Evolutionary conservation across 1,140 invertebrate genomes (phyloP).

Genomic region (Sitobion miscanthi): DNA sequence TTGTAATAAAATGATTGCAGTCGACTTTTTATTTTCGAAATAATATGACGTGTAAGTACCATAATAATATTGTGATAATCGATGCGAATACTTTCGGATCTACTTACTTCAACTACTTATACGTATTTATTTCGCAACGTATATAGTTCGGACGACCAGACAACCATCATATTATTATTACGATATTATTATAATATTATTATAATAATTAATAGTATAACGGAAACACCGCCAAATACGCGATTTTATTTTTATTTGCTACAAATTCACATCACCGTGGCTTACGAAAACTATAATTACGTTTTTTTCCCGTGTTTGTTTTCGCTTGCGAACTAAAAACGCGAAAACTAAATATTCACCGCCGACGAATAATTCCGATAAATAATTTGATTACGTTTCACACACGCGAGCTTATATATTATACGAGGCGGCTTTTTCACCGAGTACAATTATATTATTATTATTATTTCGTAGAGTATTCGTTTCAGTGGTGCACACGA

Average conservation of each 20-base stretch:
- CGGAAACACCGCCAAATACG: neutral
- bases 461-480: neutral
- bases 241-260: too few species aligned
- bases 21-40: neutral
- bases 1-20: neutral
- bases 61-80: too few species aligned
- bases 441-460: neutral
- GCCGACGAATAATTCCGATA: neutral
- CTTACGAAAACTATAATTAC: neutral
- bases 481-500: neutral
- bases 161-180: neutral
- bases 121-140: too few species aligned
- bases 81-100: too few species aligned
- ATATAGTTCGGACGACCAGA: neutral
- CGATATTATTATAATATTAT: neutral
- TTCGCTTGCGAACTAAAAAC: too few species aligned
- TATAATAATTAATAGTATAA: neutral
- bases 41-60: neutral
- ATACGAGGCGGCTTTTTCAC: neutral
- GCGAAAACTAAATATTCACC: neutral
- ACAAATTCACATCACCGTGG: neutral
- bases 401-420: neutral
- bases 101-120: too few species aligned
- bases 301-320: too few species aligned
- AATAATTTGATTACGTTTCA: constrained; percentile 9